A percentile compares a stretch with the other conserved stretches of the same genome.
These are phyloP conservation scores for Aethina tumida DNA, from an alignment of 1,140 invertebrate species.

Conservation along the genomic window DNA sequence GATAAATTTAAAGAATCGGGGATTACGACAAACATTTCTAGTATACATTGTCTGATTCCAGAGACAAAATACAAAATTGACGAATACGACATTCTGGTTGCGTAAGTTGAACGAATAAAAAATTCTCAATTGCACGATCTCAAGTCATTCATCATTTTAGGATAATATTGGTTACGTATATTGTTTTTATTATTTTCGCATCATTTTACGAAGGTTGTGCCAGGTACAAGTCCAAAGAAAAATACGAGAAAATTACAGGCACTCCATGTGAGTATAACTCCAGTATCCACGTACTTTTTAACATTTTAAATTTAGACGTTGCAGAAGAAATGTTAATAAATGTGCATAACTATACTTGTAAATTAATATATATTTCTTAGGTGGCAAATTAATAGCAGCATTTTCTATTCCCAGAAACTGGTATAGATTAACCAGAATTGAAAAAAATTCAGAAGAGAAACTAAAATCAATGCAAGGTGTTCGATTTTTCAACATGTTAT, in stretches of 20 bases:
- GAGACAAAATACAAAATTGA: constrained; percentile 10
- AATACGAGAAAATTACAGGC: constrained; percentile 5
- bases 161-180: constrained; percentile 11
- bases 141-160: constrained; percentile 13
- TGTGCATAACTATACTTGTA: too few relatives aligned
- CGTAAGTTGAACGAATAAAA: constrained; percentile 7
- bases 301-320: constrained; percentile 2
- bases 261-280: constrained; percentile 4
- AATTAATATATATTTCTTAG: constrained; percentile 13
- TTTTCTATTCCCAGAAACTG: constrained; percentile 26
- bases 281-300: too few relatives aligned
- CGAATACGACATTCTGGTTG: constrained; percentile 12
- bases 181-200: constrained; percentile 11
- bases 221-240: constrained; percentile 10
- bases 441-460: constrained; percentile 14
- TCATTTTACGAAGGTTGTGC: constrained; percentile 17
- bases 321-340: background rate
- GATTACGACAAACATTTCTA: constrained; percentile 10
- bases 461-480: constrained; percentile 23
- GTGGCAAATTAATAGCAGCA: constrained; percentile 13
- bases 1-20: constrained; percentile 9
- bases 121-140: constrained; percentile 5
- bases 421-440: constrained; percentile 14
- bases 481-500: constrained; percentile 22
- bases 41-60: constrained; percentile 11